A percentile compares a stretch with the other conserved stretches of the same genome.
phyloP scores from a whole-genome alignment of 2,113 vertebrate species.

The Takifugu flavidus region DNA sequence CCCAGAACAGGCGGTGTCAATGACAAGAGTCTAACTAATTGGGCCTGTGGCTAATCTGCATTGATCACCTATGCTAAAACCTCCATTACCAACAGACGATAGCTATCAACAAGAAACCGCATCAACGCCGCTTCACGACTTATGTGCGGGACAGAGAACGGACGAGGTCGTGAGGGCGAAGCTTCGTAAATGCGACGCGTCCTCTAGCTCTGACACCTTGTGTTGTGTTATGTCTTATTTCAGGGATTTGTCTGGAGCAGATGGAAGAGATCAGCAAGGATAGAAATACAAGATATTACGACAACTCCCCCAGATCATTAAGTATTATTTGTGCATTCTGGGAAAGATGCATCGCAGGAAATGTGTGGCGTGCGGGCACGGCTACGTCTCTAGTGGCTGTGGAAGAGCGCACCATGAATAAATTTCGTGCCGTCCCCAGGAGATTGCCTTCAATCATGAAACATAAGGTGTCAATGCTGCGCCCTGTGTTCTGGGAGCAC shows the following conservation, averaged over 20 bases:
- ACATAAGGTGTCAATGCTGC: conserved; percentile 76
- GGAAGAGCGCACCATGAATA: conserved; percentile 75
- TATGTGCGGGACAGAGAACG: conserved; percentile 30
- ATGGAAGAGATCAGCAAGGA: conserved; percentile 41
- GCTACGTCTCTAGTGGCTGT: conserved; percentile 67
- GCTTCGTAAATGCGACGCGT: conserved; percentile 51
- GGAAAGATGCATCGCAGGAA: conserved; percentile 65
- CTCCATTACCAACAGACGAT: conserved; percentile 82
- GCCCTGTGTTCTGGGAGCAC: conserved; percentile 65
- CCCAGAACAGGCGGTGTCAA: conserved; percentile 68
- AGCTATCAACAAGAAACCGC: conserved; percentile 76
- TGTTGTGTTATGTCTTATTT: conserved; percentile 34
- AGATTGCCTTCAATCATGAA: conserved; percentile 79
- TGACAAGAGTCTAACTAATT: conserved; percentile 69
- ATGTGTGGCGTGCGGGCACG: conserved; percentile 60
- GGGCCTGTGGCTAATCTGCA: conserved; percentile 78
- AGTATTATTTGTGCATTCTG: conserved; percentile 71
- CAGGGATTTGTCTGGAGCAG: conserved; percentile 15
- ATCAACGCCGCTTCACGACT: conserved; percentile 66
- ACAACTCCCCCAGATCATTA: conserved; percentile 66
- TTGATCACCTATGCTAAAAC: conserved; percentile 81
- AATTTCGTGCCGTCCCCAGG: conserved; percentile 71
- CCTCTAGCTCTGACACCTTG: conserved; percentile 26
- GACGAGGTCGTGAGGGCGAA: conserved; percentile 28
- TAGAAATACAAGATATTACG: conserved; percentile 48